A percentile compares a stretch with the other conserved stretches of the same genome.
phyloP scores from a whole-genome alignment of 2,888 invertebrate species.

The Drosophila recens region DNA sequence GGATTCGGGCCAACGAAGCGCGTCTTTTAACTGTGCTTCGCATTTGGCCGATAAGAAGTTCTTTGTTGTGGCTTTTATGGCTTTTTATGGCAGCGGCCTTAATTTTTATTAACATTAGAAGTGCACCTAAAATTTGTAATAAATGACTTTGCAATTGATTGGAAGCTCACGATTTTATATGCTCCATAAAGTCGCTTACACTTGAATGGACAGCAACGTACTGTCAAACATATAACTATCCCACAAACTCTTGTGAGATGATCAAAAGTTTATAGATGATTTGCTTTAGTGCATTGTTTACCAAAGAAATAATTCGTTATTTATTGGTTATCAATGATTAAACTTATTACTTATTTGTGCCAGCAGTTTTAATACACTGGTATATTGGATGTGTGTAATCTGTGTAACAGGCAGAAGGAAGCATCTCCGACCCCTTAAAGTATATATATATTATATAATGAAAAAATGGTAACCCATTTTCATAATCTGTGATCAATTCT shows the following conservation, averaged over 20 bases:
- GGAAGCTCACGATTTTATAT: constrained; percentile 61
- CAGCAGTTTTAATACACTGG: too few relatives aligned
- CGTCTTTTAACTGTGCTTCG: constrained; percentile 57
- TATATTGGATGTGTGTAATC: too few relatives aligned
- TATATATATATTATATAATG: too few relatives aligned
- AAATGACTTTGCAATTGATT: constrained; percentile 80
- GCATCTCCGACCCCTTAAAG: too few relatives aligned
- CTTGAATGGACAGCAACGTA: constrained; percentile 25
- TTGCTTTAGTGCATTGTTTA: constrained; percentile 31
- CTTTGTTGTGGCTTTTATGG: constrained; percentile 16
- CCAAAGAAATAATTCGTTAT: constrained; percentile 13
- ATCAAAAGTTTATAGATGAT: constrained; percentile 41
- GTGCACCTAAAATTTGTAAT: constrained; percentile 77
- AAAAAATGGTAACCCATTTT: too few relatives aligned
- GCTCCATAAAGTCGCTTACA: constrained; percentile 57
- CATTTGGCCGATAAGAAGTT: constrained; percentile 61
- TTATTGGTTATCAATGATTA: constrained; percentile 17
- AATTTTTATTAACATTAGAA: constrained; percentile 77
- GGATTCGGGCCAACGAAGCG: constrained; percentile 41
- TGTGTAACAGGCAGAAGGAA: too few relatives aligned
- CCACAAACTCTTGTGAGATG: constrained; percentile 13
- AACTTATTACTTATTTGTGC: constrained; percentile 3
- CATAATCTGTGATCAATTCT: too few relatives aligned
- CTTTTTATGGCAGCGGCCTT: constrained; percentile 57
- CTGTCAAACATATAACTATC: constrained; percentile 28